Percentiles rank a stretch among this genome's conserved stretches.
Evolutionary conservation across 2,113 vertebrate species (phyloP).

Genomic region (Gymnorhina tibicen): DNA sequence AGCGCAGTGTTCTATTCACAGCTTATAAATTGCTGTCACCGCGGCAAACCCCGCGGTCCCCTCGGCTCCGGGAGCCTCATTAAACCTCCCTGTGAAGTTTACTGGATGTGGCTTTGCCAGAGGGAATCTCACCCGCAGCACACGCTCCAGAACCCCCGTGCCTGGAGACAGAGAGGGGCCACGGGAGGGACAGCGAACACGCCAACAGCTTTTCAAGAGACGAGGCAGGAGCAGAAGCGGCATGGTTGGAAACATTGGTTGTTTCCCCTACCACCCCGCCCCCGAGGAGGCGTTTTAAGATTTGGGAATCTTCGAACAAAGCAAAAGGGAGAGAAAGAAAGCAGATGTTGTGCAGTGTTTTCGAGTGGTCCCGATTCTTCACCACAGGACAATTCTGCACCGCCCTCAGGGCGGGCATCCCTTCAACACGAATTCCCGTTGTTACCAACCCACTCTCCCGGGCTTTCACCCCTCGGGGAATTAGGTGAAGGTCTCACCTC

Average conservation of each 20-base stretch:
- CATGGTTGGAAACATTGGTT: neutral
- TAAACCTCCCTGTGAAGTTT: neutral
- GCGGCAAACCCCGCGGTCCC: neutral
- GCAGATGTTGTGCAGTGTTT: neutral
- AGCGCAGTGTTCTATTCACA: neutral
- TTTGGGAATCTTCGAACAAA: neutral
- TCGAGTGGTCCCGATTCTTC: neutral
- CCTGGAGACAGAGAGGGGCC: neutral
- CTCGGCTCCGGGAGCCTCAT: neutral
- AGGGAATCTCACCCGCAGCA: neutral
- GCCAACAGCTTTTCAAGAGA: neutral
- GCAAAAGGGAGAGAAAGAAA: neutral
- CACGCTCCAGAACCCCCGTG: neutral
- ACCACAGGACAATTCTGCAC: neutral
- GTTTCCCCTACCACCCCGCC: rapidly evolving
- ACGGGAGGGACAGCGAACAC: neutral
- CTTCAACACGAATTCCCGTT: rapidly evolving
- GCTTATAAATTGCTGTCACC: conserved; percentile 23
- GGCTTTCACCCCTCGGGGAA: neutral
- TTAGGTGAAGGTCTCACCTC: neutral
- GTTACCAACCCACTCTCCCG: neutral
- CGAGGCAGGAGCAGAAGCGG: neutral
- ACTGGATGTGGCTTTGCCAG: neutral
- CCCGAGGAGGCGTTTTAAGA: neutral
- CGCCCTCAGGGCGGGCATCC: neutral